Evolutionary conservation across 2,797 vertebrate genomes (phyloP).

Genomic region (Nannoperca australis): DNA sequence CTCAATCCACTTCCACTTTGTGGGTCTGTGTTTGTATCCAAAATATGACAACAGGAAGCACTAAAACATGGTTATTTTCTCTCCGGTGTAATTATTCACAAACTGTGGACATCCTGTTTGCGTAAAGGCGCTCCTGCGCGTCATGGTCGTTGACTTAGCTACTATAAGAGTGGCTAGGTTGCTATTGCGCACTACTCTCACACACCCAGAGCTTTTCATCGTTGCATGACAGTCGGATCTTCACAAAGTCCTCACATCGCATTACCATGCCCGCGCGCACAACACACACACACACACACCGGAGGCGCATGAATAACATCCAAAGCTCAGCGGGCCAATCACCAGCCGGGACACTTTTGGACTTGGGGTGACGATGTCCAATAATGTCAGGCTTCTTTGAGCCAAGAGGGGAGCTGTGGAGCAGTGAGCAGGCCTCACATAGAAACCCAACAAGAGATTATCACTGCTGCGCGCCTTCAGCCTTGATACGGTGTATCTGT

Average conservation of each 20-base stretch:
- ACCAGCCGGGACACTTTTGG: slow-evolving; percentile 63
- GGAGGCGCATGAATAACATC: slow-evolving; percentile 39
- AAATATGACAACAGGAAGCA: slow-evolving; percentile 18
- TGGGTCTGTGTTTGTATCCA: slow-evolving; percentile 57
- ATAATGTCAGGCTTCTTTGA: slow-evolving; percentile 66
- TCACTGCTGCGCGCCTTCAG: slow-evolving; percentile 42
- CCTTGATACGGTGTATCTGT: slow-evolving; percentile 27
- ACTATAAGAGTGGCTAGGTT: slow-evolving; percentile 36
- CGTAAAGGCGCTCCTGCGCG: slow-evolving; percentile 56
- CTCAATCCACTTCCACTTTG: slow-evolving; percentile 45
- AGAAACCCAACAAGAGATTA: slow-evolving; percentile 66
- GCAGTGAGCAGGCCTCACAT: slow-evolving; percentile 22
- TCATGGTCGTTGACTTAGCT: slow-evolving; percentile 58
- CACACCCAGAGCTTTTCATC: slow-evolving; percentile 39
- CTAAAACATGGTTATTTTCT: slow-evolving; percentile 54
- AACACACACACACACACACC: slow-evolving; percentile 22
- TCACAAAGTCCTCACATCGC: slow-evolving; percentile 54
- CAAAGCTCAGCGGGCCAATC: slow-evolving; percentile 70
- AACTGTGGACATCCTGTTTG: slow-evolving; percentile 51
- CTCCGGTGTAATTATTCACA: slow-evolving; percentile 23
- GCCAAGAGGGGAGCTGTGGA: slow-evolving; percentile 29
- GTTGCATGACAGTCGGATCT: slow-evolving; percentile 50
- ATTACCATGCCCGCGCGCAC: slow-evolving; percentile 18
- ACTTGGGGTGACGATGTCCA: slow-evolving; percentile 72
- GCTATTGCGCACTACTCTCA: slow-evolving; percentile 33